These are phyloP conservation scores for Metalampra italica DNA, from an alignment of 2,888 invertebrate species.

Conservation along the genomic window DNA sequence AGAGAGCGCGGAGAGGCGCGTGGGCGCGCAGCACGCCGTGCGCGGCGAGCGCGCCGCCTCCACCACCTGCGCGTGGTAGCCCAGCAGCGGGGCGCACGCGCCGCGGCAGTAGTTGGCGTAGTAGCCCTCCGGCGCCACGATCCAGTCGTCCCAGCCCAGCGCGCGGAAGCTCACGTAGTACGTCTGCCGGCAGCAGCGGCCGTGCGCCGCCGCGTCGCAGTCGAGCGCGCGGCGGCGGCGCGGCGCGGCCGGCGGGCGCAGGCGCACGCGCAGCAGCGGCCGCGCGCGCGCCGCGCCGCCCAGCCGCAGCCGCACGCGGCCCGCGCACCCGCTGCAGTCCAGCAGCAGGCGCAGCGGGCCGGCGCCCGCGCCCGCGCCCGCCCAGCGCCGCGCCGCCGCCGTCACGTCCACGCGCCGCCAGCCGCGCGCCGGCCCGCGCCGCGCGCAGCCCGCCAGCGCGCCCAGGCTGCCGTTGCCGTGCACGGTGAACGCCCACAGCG, in stretches of 20 bases:
- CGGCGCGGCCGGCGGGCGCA: constrained; percentile 83
- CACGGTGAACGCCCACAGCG: constrained; percentile 85
- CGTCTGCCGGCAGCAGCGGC: constrained; percentile 89
- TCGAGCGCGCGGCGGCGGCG: constrained; percentile 90
- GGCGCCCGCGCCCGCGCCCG: constrained; percentile 67
- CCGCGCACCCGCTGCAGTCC: constrained; percentile 90
- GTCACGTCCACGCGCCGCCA: constrained; percentile 95
- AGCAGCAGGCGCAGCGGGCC: constrained; percentile 84
- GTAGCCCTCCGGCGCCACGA: constrained; percentile 93
- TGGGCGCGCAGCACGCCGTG: constrained; percentile 94
- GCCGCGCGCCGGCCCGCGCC: constrained; percentile 80
- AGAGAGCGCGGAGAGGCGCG: constrained; percentile 95
- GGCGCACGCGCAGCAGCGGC: constrained; percentile 90
- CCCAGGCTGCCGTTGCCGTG: constrained; percentile 80
- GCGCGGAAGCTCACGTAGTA: constrained; percentile 95
- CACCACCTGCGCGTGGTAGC: constrained; percentile 93
- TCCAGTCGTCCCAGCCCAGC: constrained; percentile 97
- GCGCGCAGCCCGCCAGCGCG: constrained; percentile 70
- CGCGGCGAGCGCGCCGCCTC: constrained; percentile 93
- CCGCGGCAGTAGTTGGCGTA: constrained; percentile 96
- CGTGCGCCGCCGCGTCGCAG: constrained; percentile 81
- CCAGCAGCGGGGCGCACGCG: constrained; percentile 89
- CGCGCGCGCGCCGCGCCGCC: constrained; percentile 81
- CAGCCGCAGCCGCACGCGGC: constrained; percentile 83
- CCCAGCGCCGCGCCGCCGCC: constrained; percentile 86